Percentiles rank a stretch among this genome's conserved stretches.
phyloP scores from a whole-genome alignment of 2,888 invertebrate species.

The Rhyacophila evoluta region DNA sequence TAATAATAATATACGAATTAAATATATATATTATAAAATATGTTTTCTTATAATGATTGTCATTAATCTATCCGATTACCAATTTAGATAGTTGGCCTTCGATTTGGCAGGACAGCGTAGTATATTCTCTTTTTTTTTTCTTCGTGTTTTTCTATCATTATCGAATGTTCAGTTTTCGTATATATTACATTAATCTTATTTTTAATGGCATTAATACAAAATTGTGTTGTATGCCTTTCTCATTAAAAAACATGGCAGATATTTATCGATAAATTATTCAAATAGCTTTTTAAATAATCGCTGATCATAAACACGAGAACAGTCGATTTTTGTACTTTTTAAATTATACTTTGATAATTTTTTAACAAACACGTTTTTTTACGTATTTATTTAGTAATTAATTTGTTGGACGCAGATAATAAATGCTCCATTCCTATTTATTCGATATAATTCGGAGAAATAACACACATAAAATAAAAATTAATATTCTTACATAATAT shows the following conservation, averaged over 20 bases:
- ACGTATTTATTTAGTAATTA: no score
- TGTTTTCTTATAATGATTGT: neutral
- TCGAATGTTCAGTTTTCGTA: neutral
- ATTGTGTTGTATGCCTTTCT: neutral
- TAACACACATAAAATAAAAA: no score
- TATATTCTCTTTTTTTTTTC: neutral
- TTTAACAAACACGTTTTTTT: no score
- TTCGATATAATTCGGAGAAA: no score
- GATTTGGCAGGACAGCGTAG: neutral
- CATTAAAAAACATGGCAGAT: slow-evolving; percentile 16
- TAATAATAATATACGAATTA: neutral
- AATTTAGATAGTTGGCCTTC: neutral
- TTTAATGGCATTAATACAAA: neutral
- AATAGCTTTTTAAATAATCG: neutral
- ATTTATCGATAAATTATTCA: slow-evolving; percentile 3
- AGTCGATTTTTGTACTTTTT: neutral
- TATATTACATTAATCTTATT: neutral
- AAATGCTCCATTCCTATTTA: no score
- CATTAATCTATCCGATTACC: slow-evolving; percentile 18
- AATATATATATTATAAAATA: neutral
- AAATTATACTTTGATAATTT: no score
- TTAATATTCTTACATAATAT: no score
- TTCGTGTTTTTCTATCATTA: neutral
- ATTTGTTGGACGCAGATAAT: no score
- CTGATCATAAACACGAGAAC: neutral